phyloP scores from a whole-genome alignment of 2,113 vertebrate genomes.

The Sinosuthora webbiana region DNA sequence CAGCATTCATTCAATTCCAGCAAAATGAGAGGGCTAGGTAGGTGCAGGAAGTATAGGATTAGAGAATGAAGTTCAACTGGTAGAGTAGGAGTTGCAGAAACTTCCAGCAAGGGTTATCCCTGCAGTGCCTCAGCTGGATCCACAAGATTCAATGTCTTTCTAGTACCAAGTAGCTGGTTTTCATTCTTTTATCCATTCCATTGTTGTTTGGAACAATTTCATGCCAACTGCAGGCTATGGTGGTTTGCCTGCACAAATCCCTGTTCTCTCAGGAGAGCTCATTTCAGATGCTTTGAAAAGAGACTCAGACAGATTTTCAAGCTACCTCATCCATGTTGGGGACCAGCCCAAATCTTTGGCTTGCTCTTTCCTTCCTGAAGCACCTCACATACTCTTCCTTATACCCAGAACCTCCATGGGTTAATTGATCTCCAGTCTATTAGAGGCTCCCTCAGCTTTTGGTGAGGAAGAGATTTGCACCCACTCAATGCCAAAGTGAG shows the following conservation, averaged over 20 bases:
- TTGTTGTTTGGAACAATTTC: accelerated
- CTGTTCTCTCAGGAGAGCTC: background rate
- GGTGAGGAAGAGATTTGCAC: background rate
- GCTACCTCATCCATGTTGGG: background rate
- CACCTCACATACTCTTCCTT: background rate
- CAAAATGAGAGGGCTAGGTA: background rate
- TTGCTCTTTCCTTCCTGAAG: background rate
- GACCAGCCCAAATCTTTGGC: background rate
- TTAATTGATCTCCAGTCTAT: background rate
- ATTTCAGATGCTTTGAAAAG: background rate
- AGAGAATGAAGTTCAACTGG: background rate
- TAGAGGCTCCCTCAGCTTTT: background rate
- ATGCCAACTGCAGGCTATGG: background rate
- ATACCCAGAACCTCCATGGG: background rate
- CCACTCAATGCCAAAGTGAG: background rate
- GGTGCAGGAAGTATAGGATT: background rate
- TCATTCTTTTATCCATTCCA: background rate
- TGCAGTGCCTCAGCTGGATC: background rate
- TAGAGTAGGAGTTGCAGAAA: background rate
- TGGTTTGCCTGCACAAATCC: background rate
- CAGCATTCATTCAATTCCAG: background rate
- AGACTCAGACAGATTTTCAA: background rate
- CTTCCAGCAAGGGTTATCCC: background rate
- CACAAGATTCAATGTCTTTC: background rate
- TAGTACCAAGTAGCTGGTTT: background rate